These are phyloP conservation scores for Drosophila sucinea DNA, from an alignment of 1,140 invertebrate species.

Conservation along the genomic window DNA sequence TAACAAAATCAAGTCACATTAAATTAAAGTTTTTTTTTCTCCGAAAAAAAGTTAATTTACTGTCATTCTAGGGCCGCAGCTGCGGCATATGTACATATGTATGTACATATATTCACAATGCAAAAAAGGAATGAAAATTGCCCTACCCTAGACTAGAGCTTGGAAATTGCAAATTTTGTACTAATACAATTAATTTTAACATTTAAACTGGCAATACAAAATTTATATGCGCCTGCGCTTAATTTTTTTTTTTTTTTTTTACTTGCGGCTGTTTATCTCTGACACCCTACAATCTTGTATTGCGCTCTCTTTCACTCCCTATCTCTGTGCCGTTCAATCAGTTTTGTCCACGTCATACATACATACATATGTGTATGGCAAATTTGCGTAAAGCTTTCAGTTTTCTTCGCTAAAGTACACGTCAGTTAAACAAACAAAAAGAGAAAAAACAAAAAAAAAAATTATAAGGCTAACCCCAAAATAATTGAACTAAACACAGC, in stretches of 20 bases:
- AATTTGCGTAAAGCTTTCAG: conserved; percentile 37
- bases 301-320: conserved; percentile 9
- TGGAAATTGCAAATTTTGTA: neutral
- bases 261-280: conserved; percentile 21
- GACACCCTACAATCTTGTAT: conserved; percentile 22
- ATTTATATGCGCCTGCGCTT: conserved; percentile 54
- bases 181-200: neutral
- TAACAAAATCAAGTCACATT: conserved; percentile 17
- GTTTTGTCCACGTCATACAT: conserved; percentile 68
- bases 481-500: conserved; percentile 40
- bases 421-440: conserved; percentile 46
- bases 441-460: conserved; percentile 28
- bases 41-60: conserved; percentile 53
- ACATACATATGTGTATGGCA: conserved; percentile 26
- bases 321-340: conserved; percentile 53
- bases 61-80: neutral
- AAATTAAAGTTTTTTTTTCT: conserved; percentile 3
- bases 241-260: conserved; percentile 22
- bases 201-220: conserved; percentile 1
- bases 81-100: neutral
- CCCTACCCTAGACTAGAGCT: neutral
- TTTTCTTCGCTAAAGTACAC: conserved; percentile 48
- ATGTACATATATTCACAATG: too few relatives aligned
- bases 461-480: conserved; percentile 11
- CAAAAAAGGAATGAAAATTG: neutral